Percentiles rank a stretch among this genome's conserved stretches.
Conservation (phyloP, 23 tunicate species). For the Diplosoma virens region DNA sequence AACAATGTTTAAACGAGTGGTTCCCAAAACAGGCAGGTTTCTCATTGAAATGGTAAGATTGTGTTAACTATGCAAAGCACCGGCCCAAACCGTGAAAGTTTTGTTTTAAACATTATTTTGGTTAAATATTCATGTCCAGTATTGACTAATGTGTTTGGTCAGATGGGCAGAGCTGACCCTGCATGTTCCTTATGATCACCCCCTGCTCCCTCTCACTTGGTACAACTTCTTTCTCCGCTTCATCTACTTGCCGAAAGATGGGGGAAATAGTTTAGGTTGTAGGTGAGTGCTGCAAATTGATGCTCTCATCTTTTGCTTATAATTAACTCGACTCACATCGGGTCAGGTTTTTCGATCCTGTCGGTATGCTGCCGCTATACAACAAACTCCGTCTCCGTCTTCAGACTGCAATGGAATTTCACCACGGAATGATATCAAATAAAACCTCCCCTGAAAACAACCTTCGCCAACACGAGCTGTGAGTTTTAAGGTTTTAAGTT, state of each 20-base stretch:
- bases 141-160: too few species aligned
- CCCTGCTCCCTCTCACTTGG: slow-evolving; percentile 58
- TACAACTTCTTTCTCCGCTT: slow-evolving; percentile 70
- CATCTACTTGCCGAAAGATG: slow-evolving; percentile 41
- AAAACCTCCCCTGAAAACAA: background rate
- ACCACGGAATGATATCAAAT: slow-evolving; percentile 42
- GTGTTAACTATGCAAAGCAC: too few species aligned
- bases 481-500: background rate
- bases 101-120: too few species aligned
- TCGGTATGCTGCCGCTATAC: slow-evolving; percentile 45
- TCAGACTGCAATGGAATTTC: slow-evolving; percentile 43
- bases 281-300: slow-evolving; percentile 42
- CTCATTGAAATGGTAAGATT: too few species aligned
- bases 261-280: slow-evolving; percentile 54
- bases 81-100: too few species aligned
- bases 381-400: slow-evolving; percentile 39
- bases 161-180: slow-evolving; percentile 81
- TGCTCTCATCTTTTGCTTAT: too few species aligned
- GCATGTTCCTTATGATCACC: slow-evolving; percentile 53
- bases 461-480: slow-evolving; percentile 9
- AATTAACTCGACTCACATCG: too few species aligned
- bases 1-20: too few species aligned
- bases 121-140: too few species aligned
- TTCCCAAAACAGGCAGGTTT: too few species aligned
- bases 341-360: slow-evolving; percentile 52